Base-by-base conservation (phyloP, 2,888 invertebrate genomes). In the Drosophila melanocephala region DNA sequence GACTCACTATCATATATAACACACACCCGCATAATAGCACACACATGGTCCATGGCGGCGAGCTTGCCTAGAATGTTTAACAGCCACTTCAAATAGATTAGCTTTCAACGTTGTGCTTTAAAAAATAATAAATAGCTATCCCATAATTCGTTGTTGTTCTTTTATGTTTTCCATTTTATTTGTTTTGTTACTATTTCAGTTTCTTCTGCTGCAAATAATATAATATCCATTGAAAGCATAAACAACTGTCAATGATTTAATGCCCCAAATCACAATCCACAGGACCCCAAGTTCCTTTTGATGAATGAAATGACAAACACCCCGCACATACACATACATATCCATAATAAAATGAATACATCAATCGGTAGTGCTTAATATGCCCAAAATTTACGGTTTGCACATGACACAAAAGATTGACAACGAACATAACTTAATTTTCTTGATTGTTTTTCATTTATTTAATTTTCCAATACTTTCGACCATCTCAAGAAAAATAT, bases 61-160 rank as follows among this genome's bases (percentile, higher is more conserved):
- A 61, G 61, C 50, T 69, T 62, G 67, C 60, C 70, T 67, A 58
- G 74, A 81, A 79, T 81, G 86, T 71, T 79, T 87, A 77, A 76
- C 84, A 87, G 84, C 78, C 87, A 87, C 87, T 89, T 87, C 78
- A 84, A 89, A 89, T 89, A 83, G 87, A 87, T 89, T 87, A 87
- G 89, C 84, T 89, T 83, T 89, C 89, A 83, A 63, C 82, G 66
- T 58, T 70, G 67, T 80, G 71, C 72, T 80, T 83, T 67, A 84
- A 84, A 82, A 75, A 70, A 80, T 86, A 88, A 86, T 84, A 86
- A 82, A 88, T 86, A 32, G 76, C 69, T 47, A 32, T 7, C 67
- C 69, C 83, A 87, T 81, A 81, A 81, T 74, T 74, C 72, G 66
- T 66, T 56, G 66, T 57, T 71, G 51, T 39, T 50, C 56, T 32